Evolutionary conservation across 2,797 vertebrate genomes (phyloP), one percentile per base, ranked within the genome.

Genomic region (Esox masquinongy): DNA sequence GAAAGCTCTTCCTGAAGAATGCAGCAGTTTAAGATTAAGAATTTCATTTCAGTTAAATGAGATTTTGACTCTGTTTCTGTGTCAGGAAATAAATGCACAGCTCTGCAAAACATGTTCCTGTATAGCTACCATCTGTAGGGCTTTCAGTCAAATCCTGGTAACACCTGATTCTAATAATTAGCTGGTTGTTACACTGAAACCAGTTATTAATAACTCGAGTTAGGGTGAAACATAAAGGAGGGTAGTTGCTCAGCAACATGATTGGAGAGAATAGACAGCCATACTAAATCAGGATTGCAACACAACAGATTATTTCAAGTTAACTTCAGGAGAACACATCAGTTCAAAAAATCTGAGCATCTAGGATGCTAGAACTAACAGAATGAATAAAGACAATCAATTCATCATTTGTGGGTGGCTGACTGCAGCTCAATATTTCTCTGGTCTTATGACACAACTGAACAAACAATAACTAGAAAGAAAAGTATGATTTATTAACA

Each of bases 341-440:
- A 53, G 39, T 73, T 75, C 75, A 74, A 53, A 66, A 74, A 56
- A 31, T n/a, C 36, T 17, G 9, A 59, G 50, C 39, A n/a, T n/a
- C 26, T n/a, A 6, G 49, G 50, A 36, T 71, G 74, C 68, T 43
- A 70, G 56, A 47, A 24, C 7, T 69, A 17, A 61, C 51, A 8
- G 75, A 79, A 77, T 79, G 63, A 73, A 77, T 75, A 31, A 77
- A 56, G 59, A n/a, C 72, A 31, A 82, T 77, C 3, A 12, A 77
- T 77, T 69, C 7, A 31, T 67, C 64, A 26, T 39, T 68, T 77
- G 31, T 67, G 31, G 47, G 11, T 72, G 72, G 67, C 34, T 72
- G 73, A 74, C 39, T 79, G 5, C 24, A 6, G 9, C 59, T 72
- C 75, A 69, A 50, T 77, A 72, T 36, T 67, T 64, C 36, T 70